Evolutionary conservation across 2,888 invertebrate species (phyloP).

Genomic region (Coremacera marginata): DNA sequence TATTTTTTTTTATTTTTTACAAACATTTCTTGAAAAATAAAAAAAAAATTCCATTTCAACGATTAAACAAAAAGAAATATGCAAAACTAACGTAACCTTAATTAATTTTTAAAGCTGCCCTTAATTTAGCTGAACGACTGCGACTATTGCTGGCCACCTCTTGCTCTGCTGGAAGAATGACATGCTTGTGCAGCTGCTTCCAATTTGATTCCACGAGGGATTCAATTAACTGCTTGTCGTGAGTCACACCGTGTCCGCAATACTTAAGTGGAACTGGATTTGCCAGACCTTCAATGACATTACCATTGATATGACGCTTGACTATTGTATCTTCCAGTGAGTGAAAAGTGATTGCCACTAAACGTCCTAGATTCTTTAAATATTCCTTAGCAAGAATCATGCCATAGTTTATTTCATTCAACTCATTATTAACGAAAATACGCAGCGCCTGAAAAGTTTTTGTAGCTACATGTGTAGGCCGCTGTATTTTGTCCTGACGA

Average conservation of each 20-base stretch:
- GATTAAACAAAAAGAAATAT: background rate
- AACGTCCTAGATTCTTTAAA: constrained; percentile 81
- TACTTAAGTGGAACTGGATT: constrained; percentile 82
- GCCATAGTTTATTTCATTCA: constrained; percentile 94
- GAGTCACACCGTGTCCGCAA: constrained; percentile 74
- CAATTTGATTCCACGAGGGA: constrained; percentile 78
- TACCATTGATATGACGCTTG: constrained; percentile 87
- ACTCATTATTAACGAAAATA: constrained; percentile 96
- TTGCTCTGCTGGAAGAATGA: constrained; percentile 78
- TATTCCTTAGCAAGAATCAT: constrained; percentile 82
- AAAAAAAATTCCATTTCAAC: background rate
- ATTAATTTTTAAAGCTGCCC: constrained; percentile 82
- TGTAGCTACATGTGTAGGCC: constrained; percentile 86
- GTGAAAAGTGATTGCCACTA: constrained; percentile 90
- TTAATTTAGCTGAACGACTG: constrained; percentile 88
- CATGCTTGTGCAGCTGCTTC: constrained; percentile 84
- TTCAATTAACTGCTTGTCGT: constrained; percentile 74
- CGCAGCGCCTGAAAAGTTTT: constrained; percentile 93
- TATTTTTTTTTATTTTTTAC: background rate
- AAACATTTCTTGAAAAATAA: background rate
- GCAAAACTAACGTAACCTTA: constrained; percentile 37
- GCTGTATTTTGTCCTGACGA: constrained; percentile 79
- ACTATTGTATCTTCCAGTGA: constrained; percentile 94
- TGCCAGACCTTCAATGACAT: constrained; percentile 78
- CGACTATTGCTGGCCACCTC: constrained; percentile 86